Base-by-base conservation (phyloP, 1,140 invertebrate species). In the Anastatus disparis region DNA sequence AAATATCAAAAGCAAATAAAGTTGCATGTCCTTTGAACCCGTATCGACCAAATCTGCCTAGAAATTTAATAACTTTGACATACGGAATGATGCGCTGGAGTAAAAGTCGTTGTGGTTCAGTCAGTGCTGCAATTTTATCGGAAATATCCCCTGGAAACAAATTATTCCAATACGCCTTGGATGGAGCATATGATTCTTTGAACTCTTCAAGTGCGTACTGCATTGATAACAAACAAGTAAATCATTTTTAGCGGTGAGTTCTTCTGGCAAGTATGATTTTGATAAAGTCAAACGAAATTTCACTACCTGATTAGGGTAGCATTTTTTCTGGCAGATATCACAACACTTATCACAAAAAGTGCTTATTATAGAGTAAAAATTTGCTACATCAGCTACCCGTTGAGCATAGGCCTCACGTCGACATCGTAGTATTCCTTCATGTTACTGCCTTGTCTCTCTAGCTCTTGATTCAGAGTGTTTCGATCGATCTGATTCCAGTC, bases 1-100 rank as follows among this genome's bases (percentile, higher is more conserved):
- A 76, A 24, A 81, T 42, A 76, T 81, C 80, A 65, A 77, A 74
- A 17, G 75, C 76, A 53, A 80, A 81, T 3, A 81, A 69, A 26
- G 78, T 66, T 17, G 76, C 76, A 69, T 79, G 78, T 8, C 76
- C 75, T 15, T 69, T 64, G 55, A 76, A 76, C 61, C 70, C 67
- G 50, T 79, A 75, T 56, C 79, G 75, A 48, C 77, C 76, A 79
- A 66, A 77, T 12, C 66, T 17, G n/a, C 75, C 75, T 40, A 44
- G 44, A 35, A 65, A 27, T 29, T 75, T 73, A 20, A 73, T 42
- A 12, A 76, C 72, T 72, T 78, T 78, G 9, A 78, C 15, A 53
- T 70, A 74, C 3, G 74, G 70, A 63, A 74, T 72, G 56, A 73
- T 71, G 27, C 71, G 24, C 24, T 24, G 70, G 4, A 78, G 15